Evolutionary conservation across 2,113 vertebrate genomes (phyloP), one percentile per base, ranked within the genome.

Genomic region (Trogon surrucura): DNA sequence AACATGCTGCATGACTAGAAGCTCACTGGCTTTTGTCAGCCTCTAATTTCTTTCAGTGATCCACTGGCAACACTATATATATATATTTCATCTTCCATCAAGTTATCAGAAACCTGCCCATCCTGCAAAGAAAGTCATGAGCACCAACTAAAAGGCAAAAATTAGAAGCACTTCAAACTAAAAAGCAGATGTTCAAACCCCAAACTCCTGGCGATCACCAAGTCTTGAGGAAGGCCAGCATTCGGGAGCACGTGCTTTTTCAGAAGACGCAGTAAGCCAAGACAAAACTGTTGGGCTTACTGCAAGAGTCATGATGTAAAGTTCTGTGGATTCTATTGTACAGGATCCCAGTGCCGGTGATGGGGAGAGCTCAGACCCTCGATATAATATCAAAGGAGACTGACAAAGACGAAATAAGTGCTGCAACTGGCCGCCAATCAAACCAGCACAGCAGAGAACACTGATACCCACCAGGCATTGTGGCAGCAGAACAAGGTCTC

Each of bases 191-290:
- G 13, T 7, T n/a, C 27, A 23, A 60, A 2, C 23, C 38, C 88
- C 82, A 32, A 32, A 9, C 9, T 38, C 17, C 34, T 44, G 60
- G 19, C 61, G 80, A 8, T 14, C 51, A 30, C 21, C 3, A 4
- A 13, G 38, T 5, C 47, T 44, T 41, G 36, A n/a, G 64, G 66
- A 58, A 0, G 11, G 41, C 3, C 69, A 70, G 21, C 1, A 8
- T 5, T 41, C 30, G 56, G 62, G 23, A 30, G 20, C 9, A 3
- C 11, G 1, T 6, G 3, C 15, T 57, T 47, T 34, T 1, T 7
- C 9, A 20, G 4, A 44, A 38, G 26, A 29, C 23, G 22, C 4
- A 22, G 10, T 1, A 50, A 44, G 5, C 18, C 34, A 25, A 19
- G 18, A 20, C 48, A 61, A 27, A 66, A 22, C 38, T 19, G 5